phyloP scores from a whole-genome alignment of 2,113 vertebrate species.

The Columbina picui region DNA sequence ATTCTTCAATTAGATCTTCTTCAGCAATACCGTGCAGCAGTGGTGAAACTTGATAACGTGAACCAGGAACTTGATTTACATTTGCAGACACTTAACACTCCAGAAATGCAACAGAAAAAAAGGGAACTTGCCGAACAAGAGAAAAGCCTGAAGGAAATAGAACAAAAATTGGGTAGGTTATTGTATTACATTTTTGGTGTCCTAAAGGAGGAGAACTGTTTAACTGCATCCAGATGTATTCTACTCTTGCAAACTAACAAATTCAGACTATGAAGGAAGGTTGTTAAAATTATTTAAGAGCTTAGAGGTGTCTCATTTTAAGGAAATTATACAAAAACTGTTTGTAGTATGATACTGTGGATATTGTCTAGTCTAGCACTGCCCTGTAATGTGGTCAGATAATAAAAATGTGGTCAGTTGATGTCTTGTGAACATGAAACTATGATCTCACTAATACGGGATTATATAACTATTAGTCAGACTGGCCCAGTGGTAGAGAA shows the following conservation, averaged over 20 bases:
- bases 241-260: background rate
- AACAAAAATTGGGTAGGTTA: constrained; percentile 80
- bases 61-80: constrained; percentile 68
- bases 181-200: background rate
- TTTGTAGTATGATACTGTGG: background rate
- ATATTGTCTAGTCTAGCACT: background rate
- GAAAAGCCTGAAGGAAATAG: constrained; percentile 78
- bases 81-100: constrained; percentile 68
- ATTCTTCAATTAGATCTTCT: constrained; percentile 79
- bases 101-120: constrained; percentile 74
- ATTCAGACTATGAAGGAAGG: background rate
- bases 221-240: background rate
- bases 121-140: constrained; percentile 77
- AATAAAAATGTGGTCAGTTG: background rate
- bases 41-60: constrained; percentile 67
- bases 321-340: background rate
- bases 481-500: background rate
- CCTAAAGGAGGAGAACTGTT: background rate
- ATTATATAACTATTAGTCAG: background rate
- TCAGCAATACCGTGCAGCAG: constrained; percentile 72
- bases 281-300: background rate
- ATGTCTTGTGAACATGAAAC: background rate
- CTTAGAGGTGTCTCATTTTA: background rate
- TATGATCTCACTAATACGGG: background rate
- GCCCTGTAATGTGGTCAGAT: background rate